A percentile compares a stretch with the other conserved stretches of the same genome.
Conservation (phyloP, 2,888 invertebrate species). For the Aquatica leii region DNA sequence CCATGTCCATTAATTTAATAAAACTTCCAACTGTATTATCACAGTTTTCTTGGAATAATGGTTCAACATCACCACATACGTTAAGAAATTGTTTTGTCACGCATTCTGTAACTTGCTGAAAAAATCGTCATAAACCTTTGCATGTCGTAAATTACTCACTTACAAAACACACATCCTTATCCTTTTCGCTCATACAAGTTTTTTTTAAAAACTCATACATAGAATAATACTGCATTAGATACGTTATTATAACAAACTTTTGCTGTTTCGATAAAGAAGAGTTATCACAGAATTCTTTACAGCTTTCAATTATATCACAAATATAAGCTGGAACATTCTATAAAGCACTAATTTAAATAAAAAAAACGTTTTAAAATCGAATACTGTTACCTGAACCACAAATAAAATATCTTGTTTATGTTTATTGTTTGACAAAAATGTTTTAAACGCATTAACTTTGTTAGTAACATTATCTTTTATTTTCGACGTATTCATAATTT, state of each 20-base stretch:
- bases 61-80: constrained; percentile 45
- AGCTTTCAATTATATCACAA: neutral
- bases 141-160: neutral
- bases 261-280: constrained; percentile 1
- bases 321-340: constrained; percentile 16
- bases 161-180: constrained; percentile 12
- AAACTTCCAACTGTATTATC: constrained; percentile 48
- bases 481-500: too few relatives aligned
- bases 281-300: constrained; percentile 4
- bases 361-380: neutral
- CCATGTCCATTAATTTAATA: constrained; percentile 55
- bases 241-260: constrained; percentile 9
- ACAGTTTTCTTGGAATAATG: constrained; percentile 28
- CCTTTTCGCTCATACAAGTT: neutral
- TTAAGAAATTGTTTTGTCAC: constrained; percentile 45
- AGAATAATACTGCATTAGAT: constrained; percentile 14
- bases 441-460: too few relatives aligned
- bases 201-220: constrained; percentile 24
- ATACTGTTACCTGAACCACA: neutral
- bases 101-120: constrained; percentile 48
- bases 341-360: constrained; percentile 2
- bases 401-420: neutral
- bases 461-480: too few relatives aligned
- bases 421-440: neutral
- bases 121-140: neutral